Evolutionary conservation across 2,888 invertebrate genomes (phyloP), one percentile per base, ranked within the genome.

Genomic region (Tinea trinotella): DNA sequence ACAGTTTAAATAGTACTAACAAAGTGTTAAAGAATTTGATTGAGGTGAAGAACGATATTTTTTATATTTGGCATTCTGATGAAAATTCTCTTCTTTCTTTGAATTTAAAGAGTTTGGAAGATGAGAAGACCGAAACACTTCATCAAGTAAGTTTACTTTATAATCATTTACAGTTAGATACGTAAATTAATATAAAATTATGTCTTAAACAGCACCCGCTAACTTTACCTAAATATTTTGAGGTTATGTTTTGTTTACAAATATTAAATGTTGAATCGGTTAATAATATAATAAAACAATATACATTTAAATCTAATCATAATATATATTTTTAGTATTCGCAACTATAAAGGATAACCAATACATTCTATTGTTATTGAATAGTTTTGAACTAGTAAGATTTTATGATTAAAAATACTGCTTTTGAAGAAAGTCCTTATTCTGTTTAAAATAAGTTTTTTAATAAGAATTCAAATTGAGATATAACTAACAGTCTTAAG

Each of bases 21-120:
- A 90, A 90, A 62, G 17, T 12, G n/a, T 87, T 91, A 60, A 81
- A 86, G 57, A 91, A 90, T 73, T 86, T 91, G 60, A 68, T 92
- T 20, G 88, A 88, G 62, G 85, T 91, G 54, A 88, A 88, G 57
- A 91, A 92, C 60, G 90, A 91, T 70, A 87, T 91, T 61, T 74
- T 92, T 55, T 92, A 89, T 65, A 84, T 89, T 61, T 92, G 92
- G 92, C 88, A 90, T 66, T 82, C 87, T 1, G 74, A 84, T 55
- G 90, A 91, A 68, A 89, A 87, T 65, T 90, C 90, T 70, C 82
- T 92, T 57, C 76, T 90, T 62, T 85, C 89, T 56, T 72, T 92
- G 59, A 90, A 91, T 68, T 61, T 91, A 58, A 84, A 78, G 67
- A 68, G 79, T 67, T 63, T 86, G 65, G 73, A 88, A 67, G 77